Evolutionary conservation across 1,140 invertebrate species (phyloP).

Genomic region (Drosophila aff.): DNA sequence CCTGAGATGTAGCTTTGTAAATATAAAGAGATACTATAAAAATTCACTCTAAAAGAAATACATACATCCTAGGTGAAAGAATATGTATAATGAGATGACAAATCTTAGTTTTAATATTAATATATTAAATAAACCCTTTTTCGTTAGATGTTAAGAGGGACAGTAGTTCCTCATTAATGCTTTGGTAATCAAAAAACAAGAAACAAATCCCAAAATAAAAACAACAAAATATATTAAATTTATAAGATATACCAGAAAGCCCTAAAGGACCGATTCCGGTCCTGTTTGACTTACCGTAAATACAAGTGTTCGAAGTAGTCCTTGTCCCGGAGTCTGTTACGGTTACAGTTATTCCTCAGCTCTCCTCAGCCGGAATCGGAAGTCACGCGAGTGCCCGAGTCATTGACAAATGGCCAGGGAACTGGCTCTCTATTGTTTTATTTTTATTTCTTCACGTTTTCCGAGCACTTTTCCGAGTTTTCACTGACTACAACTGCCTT

Average conservation of each 20-base stretch:
- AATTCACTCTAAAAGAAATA: not conserved
- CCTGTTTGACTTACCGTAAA: constrained; percentile 27
- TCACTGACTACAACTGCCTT: constrained; percentile 9
- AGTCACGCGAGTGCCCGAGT: constrained; percentile 73
- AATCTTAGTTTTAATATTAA: not conserved
- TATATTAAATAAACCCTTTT: not conserved
- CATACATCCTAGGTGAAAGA: not conserved
- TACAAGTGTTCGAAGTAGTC: constrained; percentile 22
- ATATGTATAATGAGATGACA: too few species aligned
- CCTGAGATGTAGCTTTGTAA: not conserved
- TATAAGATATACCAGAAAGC: not conserved
- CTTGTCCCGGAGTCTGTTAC: constrained; percentile 41
- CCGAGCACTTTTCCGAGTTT: constrained; percentile 22
- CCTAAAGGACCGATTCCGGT: not conserved
- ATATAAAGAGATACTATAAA: not conserved
- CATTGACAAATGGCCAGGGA: constrained; percentile 77
- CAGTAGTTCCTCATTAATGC: not conserved
- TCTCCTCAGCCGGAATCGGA: constrained; percentile 34
- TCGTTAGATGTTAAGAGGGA: too few species aligned
- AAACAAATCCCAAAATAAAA: not conserved
- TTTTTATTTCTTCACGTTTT: constrained; percentile 32
- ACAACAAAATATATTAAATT: not conserved
- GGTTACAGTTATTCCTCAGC: constrained; percentile 37
- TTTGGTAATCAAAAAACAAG: not conserved
- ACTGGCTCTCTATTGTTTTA: constrained; percentile 40